phyloP scores from a whole-genome alignment of 1,140 invertebrate genomes.

The Pantala flavescens region DNA sequence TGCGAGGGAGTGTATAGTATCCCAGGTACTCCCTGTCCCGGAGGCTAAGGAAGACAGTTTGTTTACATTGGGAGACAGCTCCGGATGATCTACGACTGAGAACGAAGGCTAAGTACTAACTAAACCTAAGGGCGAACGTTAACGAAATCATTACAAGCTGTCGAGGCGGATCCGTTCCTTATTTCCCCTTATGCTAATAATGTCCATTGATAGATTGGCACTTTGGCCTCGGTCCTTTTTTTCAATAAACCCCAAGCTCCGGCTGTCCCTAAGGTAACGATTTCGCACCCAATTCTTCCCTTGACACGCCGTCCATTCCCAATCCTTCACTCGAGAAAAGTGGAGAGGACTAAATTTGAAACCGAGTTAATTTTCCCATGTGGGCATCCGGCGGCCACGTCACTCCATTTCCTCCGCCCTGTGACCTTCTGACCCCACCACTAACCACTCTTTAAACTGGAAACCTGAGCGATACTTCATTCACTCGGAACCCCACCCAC shows the following conservation, averaged over 20 bases:
- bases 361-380: background rate
- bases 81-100: background rate
- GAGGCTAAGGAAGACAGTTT: too few species aligned
- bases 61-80: too few species aligned
- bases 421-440: background rate
- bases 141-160: background rate
- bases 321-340: too few species aligned
- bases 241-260: background rate
- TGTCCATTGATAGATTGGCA: background rate
- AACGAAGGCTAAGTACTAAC: background rate
- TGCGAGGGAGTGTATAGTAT: too few species aligned
- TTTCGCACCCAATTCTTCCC: background rate
- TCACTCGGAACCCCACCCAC: background rate
- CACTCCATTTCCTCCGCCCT: background rate
- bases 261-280: background rate
- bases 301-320: background rate
- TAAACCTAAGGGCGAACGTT: background rate
- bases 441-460: slow-evolving; percentile 5
- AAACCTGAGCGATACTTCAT: background rate
- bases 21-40: too few species aligned
- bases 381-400: background rate
- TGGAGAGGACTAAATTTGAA: background rate
- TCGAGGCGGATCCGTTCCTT: background rate
- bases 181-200: background rate
- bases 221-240: background rate